Evolutionary conservation across 2,888 invertebrate genomes (phyloP), one percentile per base, ranked within the genome.

Genomic region (Pelosia muscerda): DNA sequence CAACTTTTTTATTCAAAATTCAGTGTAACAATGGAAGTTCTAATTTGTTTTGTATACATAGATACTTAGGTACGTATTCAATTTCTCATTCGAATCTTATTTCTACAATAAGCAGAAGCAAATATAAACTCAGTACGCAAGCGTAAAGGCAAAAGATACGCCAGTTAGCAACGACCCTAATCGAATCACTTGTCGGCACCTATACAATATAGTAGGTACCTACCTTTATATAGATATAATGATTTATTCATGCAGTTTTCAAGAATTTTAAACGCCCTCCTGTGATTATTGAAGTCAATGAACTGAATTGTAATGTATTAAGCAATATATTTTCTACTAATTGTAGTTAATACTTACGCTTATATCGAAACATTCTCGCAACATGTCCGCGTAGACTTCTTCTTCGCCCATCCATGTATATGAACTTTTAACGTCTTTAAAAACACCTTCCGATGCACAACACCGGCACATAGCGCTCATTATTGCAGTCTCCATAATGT

Each of bases 351-450:
- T 69, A 88, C 92, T 90, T 81, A 95, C 94, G 66, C 83, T 83
- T 73, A 95, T 85, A 84, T 93, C 89, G 81, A 94, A 93, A 85
- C 94, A 94, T 81, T 93, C 92, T 60, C 84, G 86, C 74, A 95
- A 81, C 93, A 95, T 94, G 73, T 94, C 92, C 23, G 88, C 86
- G 72, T 95, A 95, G 9, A 94, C 81, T 75, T 95, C 94, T 75
- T 92, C 90, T 28, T 90, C 91, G 65, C 93, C 94, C 92, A 94
- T 93, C 94, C 94, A 95, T 67, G 86, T 86, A 74, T 94, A 94
- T 1, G 88, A 81, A 26, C 84, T 84, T 76, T 88, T 88, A 67
- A 94, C 83, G 81, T 93, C 92, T 86, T 94, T 94, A 72, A 88
- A 94, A 31, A 88, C 87, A 65, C 94, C 94, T 75, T 92, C 92